Evolutionary conservation across 1,140 invertebrate species (phyloP).

Genomic region (Hermatobates lingyangjiaoensis): DNA sequence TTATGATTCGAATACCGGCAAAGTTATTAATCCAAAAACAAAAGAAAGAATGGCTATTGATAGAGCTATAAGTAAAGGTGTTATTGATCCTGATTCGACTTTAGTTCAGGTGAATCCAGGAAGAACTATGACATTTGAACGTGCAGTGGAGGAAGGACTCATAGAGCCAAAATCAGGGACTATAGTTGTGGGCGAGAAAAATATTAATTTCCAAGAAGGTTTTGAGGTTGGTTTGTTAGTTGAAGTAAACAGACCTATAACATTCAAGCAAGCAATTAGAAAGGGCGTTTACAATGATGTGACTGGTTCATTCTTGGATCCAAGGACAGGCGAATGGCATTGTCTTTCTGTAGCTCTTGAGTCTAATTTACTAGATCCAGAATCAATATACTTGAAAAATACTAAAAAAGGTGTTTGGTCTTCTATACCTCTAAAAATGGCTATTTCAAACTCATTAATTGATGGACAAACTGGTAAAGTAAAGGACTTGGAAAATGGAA

Average conservation of each 20-base stretch:
- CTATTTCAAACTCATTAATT: slow-evolving; percentile 39
- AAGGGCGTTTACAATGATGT: slow-evolving; percentile 57
- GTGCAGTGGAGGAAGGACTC: slow-evolving; percentile 57
- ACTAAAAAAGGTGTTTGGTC: slow-evolving; percentile 51
- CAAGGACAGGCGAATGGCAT: slow-evolving; percentile 51
- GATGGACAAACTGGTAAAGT: slow-evolving; percentile 52
- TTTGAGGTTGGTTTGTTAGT: slow-evolving; percentile 64
- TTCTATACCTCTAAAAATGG: slow-evolving; percentile 53
- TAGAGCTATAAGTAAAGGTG: slow-evolving; percentile 52
- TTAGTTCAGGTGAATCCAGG: slow-evolving; percentile 48
- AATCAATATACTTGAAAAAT: slow-evolving; percentile 69
- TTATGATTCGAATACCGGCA: slow-evolving; percentile 50
- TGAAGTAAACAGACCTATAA: slow-evolving; percentile 57
- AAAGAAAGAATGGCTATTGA: slow-evolving; percentile 55
- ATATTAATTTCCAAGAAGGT: slow-evolving; percentile 66
- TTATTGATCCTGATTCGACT: slow-evolving; percentile 62
- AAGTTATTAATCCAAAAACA: slow-evolving; percentile 45
- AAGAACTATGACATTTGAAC: slow-evolving; percentile 55
- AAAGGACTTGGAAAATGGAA: slow-evolving; percentile 37
- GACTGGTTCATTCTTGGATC: slow-evolving; percentile 70
- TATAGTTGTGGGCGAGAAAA: slow-evolving; percentile 34
- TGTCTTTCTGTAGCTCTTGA: slow-evolving; percentile 52
- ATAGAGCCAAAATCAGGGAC: slow-evolving; percentile 53
- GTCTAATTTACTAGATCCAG: slow-evolving; percentile 52
- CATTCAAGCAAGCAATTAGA: slow-evolving; percentile 51